phyloP scores from a whole-genome alignment of 2,888 invertebrate species.

The Xanthorhoe designata region DNA sequence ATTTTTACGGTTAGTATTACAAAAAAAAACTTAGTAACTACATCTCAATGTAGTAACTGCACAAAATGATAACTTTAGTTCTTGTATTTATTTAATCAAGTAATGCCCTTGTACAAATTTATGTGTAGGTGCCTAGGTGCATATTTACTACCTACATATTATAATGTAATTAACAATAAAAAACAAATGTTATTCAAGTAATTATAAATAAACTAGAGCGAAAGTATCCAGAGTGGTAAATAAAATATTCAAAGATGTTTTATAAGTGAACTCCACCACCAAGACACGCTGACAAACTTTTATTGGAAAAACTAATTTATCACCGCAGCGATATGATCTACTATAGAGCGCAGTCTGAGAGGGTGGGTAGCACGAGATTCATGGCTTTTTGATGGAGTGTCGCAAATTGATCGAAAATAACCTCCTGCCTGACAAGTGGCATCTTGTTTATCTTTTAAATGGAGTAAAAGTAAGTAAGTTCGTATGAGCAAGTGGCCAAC shows the following conservation, averaged over 20 bases:
- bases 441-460: conserved; percentile 3
- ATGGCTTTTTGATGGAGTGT: conserved; percentile 59
- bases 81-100: no score
- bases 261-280: conserved; percentile 42
- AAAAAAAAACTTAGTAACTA: neutral
- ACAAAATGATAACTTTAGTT: no score
- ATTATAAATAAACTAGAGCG: neutral
- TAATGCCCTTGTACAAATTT: neutral
- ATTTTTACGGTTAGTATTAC: conserved; percentile 46
- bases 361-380: conserved; percentile 54
- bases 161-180: neutral
- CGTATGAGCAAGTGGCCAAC: no score
- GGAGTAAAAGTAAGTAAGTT: no score
- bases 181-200: neutral
- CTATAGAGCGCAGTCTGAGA: conserved; percentile 54
- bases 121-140: neutral
- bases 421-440: conserved; percentile 6
- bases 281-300: conserved; percentile 55
- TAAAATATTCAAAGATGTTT: conserved; percentile 41
- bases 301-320: conserved; percentile 68
- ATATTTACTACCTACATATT: neutral
- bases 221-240: conserved; percentile 13
- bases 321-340: conserved; percentile 67
- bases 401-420: conserved; percentile 48
- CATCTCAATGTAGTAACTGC: no score